Base-by-base conservation (phyloP, 2,888 invertebrate species). In the Helleia helle region DNA sequence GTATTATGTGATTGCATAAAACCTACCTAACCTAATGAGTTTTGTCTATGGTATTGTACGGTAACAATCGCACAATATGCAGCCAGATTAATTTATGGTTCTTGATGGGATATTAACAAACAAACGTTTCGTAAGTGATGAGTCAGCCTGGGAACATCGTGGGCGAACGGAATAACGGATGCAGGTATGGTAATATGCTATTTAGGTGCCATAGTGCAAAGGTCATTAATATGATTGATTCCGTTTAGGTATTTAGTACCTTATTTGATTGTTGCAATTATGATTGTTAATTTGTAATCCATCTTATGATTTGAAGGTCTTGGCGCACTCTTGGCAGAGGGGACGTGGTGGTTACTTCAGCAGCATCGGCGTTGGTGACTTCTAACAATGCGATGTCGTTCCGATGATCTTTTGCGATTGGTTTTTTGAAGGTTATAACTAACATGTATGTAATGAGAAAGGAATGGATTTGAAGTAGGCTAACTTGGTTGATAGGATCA, bases 151-250 rank as follows among this genome's bases (percentile, higher is more conserved):
- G 46, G 52, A 52, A 50, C 28, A 28, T 42, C 39, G 54, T 55
- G 51, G 55, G 54, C 36, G 53, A 42, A n/a, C n/a, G n/a, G n/a
- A n/a, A n/a, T n/a, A 52, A 56, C 56, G 56, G 54, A 59, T 62
- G 59, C 56, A 52, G 43, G 51, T 56, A 56, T 55, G 54, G 47
- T 56, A 55, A 58, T 56, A 50, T 52, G 48, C 47, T 48, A 55
- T 56, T 55, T 51, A 51, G 48, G 46, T 51, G 49, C 45, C 54
- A 52, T 49, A 47, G 49, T 53, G 51, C 49, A 46, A 49, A 41
- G 45, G 45, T 48, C 44, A 42, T 38, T 41, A 8, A 31, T 22
- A 25, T 42, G 41, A 41, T 48, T 45, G 38, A 40, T 43, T 38
- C 36, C 22, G 18, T 24, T 24, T 22, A 41, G n/a, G 17, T 31